These are phyloP conservation scores for Drosophila ohnishii DNA, from an alignment of 1,140 invertebrate species.

Conservation along the genomic window DNA sequence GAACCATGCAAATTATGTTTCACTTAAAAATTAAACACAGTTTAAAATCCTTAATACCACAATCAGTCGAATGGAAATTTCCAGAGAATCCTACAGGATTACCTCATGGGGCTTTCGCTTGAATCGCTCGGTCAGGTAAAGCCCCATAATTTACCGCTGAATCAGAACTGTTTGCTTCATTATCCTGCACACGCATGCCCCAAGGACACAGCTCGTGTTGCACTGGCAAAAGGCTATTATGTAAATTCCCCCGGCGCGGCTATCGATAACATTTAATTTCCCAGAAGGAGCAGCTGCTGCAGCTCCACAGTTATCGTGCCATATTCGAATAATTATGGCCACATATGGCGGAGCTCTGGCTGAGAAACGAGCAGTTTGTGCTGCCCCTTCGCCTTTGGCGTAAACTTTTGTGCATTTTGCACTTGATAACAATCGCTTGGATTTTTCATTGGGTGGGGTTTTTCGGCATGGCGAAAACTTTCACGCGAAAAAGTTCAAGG, in stretches of 20 bases:
- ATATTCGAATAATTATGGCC: constrained; percentile 76
- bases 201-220: constrained; percentile 37
- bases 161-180: constrained; percentile 58
- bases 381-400: constrained; percentile 15
- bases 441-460: constrained; percentile 13
- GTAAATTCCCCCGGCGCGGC: constrained; percentile 46
- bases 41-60: background rate
- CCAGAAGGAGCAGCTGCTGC: constrained; percentile 49
- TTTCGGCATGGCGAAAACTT: constrained; percentile 32
- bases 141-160: constrained; percentile 33
- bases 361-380: constrained; percentile 60
- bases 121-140: constrained; percentile 7
- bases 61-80: background rate
- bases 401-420: constrained; percentile 74
- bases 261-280: constrained; percentile 61
- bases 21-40: background rate
- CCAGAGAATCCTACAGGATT: background rate
- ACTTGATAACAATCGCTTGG: constrained; percentile 75
- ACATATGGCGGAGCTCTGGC: constrained; percentile 56
- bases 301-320: constrained; percentile 52
- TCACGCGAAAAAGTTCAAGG: constrained; percentile 76
- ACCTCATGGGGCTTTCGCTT: constrained; percentile 1
- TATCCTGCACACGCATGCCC: constrained; percentile 43
- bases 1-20: background rate
- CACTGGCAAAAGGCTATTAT: constrained; percentile 46